Percentiles rank a stretch among this genome's conserved stretches.
Conservation (phyloP, 2,888 invertebrate genomes). For the Papilio demoleus region DNA sequence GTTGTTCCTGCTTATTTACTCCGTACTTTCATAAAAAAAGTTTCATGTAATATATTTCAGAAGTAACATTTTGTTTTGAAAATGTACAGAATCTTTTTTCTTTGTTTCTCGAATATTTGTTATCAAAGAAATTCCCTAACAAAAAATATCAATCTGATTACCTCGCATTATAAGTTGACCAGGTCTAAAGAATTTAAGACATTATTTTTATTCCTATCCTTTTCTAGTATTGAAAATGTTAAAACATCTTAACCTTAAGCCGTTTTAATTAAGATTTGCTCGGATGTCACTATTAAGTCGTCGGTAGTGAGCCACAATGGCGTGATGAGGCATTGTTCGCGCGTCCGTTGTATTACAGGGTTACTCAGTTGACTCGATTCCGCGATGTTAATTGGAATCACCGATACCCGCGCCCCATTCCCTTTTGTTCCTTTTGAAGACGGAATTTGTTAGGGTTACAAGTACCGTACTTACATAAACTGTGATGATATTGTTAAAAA, state of each 20-base stretch:
- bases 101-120: not conserved
- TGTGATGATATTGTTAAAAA: constrained; percentile 15
- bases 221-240: no score
- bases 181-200: constrained; percentile 27
- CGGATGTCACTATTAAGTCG: constrained; percentile 77
- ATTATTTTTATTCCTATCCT: no score
- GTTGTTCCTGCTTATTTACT: no score
- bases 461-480: constrained; percentile 25
- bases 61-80: no score
- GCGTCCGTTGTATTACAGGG: constrained; percentile 48
- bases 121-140: not conserved
- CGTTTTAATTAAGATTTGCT: constrained; percentile 78
- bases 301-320: constrained; percentile 55
- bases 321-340: constrained; percentile 67
- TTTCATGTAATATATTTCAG: no score
- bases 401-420: constrained; percentile 60
- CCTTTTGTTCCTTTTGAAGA: constrained; percentile 23
- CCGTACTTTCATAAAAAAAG: no score
- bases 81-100: no score
- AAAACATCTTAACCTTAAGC: no score
- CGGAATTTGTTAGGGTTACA: constrained; percentile 30
- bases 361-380: constrained; percentile 63
- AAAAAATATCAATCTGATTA: constrained; percentile 19
- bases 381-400: constrained; percentile 74
- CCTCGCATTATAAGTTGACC: constrained; percentile 16